phyloP scores from a whole-genome alignment of 2,797 vertebrate genomes.

The Threskiornis aethiopicus region DNA sequence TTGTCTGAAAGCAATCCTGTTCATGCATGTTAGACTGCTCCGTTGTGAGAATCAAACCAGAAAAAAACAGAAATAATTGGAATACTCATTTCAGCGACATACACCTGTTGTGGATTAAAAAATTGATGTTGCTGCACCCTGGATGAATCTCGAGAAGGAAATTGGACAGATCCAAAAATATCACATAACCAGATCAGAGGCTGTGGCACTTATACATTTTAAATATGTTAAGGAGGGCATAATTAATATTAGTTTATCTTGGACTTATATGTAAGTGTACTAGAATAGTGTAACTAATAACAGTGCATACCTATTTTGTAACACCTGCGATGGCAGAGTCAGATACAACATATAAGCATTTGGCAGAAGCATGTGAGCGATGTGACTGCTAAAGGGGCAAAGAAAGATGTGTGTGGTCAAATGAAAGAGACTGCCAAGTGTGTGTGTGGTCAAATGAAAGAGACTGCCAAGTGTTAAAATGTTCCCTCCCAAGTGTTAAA shows the following conservation, averaged over 20 bases:
- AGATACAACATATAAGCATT: not conserved
- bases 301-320: not conserved
- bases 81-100: not conserved
- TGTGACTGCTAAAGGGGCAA: not conserved
- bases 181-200: fast-evolving
- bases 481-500: not conserved
- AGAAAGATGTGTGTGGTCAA: not conserved
- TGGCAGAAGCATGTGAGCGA: fast-evolving
- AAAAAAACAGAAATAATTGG: not conserved
- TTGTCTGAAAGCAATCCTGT: not conserved
- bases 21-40: not conserved
- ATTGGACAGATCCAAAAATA: not conserved
- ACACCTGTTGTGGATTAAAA: not conserved
- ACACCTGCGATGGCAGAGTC: not conserved
- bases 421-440: not conserved
- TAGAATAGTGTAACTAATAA: not conserved
- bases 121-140: not conserved
- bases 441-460: not conserved
- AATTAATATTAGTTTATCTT: not conserved
- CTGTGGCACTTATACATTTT: not conserved
- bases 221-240: not conserved
- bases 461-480: not conserved
- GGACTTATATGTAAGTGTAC: not conserved
- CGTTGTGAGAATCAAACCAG: not conserved
- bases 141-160: not conserved